Evolutionary conservation across 2,113 vertebrate species (phyloP).

Genomic region (Macquaria australasica): DNA sequence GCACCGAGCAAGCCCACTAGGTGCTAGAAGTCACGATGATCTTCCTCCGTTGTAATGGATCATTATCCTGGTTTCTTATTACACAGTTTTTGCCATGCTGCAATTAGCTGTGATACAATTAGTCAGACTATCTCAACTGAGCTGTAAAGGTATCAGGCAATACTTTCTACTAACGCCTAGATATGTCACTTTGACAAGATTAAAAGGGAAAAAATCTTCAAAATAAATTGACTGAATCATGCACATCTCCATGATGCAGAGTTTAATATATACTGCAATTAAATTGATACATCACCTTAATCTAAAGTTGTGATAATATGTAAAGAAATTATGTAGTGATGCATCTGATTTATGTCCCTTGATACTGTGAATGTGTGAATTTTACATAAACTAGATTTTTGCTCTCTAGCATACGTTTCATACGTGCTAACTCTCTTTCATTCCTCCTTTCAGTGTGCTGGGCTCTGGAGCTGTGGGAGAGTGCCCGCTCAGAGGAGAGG

Average conservation of each 20-base stretch:
- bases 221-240: not conserved
- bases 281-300: not conserved
- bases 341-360: not conserved
- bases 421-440: constrained; percentile 25
- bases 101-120: constrained; percentile 65
- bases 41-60: constrained; percentile 65
- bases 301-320: not conserved
- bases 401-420: constrained; percentile 8
- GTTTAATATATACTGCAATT: not conserved
- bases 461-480: constrained; percentile 49
- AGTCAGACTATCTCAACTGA: constrained; percentile 36
- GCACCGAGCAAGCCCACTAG: constrained; percentile 69
- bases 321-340: not conserved
- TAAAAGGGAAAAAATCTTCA: not conserved
- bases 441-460: constrained; percentile 27
- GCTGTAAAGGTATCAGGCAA: constrained; percentile 29
- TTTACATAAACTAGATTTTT: constrained; percentile 12
- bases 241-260: not conserved
- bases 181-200: constrained; percentile 30
- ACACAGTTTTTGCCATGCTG: constrained; percentile 39
- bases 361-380: constrained; percentile 9
- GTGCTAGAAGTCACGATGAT: constrained; percentile 68
- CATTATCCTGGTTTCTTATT: constrained; percentile 64
- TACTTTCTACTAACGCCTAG: constrained; percentile 15
- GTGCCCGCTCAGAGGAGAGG: constrained; percentile 57